Evolutionary conservation across 1,140 invertebrate species (phyloP).

Genomic region (Trichonephila inaurata): DNA sequence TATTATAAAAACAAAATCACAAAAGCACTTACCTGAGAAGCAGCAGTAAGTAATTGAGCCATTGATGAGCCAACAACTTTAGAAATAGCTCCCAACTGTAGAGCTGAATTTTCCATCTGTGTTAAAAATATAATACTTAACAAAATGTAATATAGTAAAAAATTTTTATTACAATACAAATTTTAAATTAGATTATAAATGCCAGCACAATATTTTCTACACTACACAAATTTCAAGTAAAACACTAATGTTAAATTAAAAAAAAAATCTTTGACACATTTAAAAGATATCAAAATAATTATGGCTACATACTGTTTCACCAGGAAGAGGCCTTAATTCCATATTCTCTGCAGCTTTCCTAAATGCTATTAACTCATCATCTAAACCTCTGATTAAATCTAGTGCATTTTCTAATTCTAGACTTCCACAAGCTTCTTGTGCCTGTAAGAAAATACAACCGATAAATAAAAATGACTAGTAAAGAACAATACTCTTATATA

Average conservation of each 20-base stretch:
- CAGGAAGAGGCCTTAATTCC: conserved; percentile 90
- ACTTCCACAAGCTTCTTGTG: conserved; percentile 93
- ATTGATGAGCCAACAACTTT: conserved; percentile 86
- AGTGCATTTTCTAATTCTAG: conserved; percentile 91
- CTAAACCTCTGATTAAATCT: conserved; percentile 89
- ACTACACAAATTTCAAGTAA: too few species aligned
- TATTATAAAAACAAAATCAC: neutral
- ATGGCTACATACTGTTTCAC: conserved; percentile 86
- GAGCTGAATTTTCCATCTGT: conserved; percentile 87
- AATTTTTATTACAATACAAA: too few species aligned
- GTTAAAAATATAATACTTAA: too few species aligned
- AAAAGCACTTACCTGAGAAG: conserved; percentile 84
- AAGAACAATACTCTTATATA: too few species aligned
- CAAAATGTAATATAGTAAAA: too few species aligned
- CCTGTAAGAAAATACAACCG: conserved; percentile 79
- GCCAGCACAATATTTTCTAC: too few species aligned
- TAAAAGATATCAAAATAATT: neutral
- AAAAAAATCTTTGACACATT: too few species aligned
- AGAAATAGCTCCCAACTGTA: conserved; percentile 87
- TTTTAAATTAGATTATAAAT: too few species aligned
- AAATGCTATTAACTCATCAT: conserved; percentile 91
- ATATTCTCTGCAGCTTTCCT: conserved; percentile 87
- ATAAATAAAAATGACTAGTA: neutral
- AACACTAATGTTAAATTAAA: neutral
- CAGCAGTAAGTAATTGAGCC: conserved; percentile 91